Conservation (phyloP, 2,113 vertebrate species). For the chimpanzee (Pan troglodytes) region NHGRI_mPanTro3-v2.1_pri NC_072415.2:72907501-72908000, state of each 20-base stretch:
- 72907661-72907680: too few species aligned
- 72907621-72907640: too few species aligned
- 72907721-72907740: background rate
- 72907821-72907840: background rate
- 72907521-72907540: too few species aligned
- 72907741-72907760: background rate
- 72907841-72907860: constrained; percentile 14
- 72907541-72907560: too few species aligned
- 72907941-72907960: constrained; percentile 2
- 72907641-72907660: too few species aligned
- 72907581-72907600: too few species aligned
- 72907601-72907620: too few species aligned
- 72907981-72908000: background rate
- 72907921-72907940: constrained; percentile 1
- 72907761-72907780: background rate
- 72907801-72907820: background rate
- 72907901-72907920: background rate
- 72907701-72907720: too few species aligned
- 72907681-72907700: too few species aligned
- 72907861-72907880: background rate
- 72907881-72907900: background rate
- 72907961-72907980: background rate
- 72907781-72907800: background rate
- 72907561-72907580: too few species aligned
- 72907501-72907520: too few species aligned